Base-by-base conservation (phyloP, 2,888 invertebrate genomes). In the Dicycla oo region DNA sequence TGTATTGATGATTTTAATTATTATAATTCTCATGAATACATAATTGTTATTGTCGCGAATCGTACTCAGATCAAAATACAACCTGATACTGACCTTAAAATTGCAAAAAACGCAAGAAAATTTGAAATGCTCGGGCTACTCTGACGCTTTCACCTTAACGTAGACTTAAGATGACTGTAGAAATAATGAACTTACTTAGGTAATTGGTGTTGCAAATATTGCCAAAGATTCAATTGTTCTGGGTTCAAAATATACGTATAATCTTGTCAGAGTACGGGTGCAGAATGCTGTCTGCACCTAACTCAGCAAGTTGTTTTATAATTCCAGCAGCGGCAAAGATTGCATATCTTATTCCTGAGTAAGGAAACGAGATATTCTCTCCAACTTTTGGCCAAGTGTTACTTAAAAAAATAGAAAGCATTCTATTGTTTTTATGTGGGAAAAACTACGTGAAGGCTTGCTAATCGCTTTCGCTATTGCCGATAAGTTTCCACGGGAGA, bases 381-480 rank as follows among this genome's bases (percentile, higher is more conserved):
- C 20, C 10, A 51, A 77, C n/a, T 57, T 78, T 69, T 62, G 49
- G 49, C 40, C 30, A 51, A 45, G 18, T 65, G 63, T 69, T 73
- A 49, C 63, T 64, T 54, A 30, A 78, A 30, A 78, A 69, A 73
- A 62, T 77, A 77, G 81, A 83, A 83, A 82, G 83, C 56, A 38
- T 66, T 67, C 81, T 34, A 73, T 83, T 83, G 81, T 81, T 68
- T 82, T 53, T 66, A 47, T 75, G 70, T 82, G 77, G 61, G 69
- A 83, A 82, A 68, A 61, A 73, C 70, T 64, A 67, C 68, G 60
- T 23, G 26, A 57, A 53, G 58, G 57, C 73, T 80, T 68, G 67
- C 54, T 81, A 80, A 87, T 75, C 73, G 80, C 88, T 88, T 87
- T 88, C 88, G 81, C 86, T 75, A 67, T 49, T 47, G 61, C 13